A percentile compares a stretch with the other conserved stretches of the same genome.
Conservation (phyloP, 2,797 vertebrate species). For the Hapalemur alaotrensis region DNA sequence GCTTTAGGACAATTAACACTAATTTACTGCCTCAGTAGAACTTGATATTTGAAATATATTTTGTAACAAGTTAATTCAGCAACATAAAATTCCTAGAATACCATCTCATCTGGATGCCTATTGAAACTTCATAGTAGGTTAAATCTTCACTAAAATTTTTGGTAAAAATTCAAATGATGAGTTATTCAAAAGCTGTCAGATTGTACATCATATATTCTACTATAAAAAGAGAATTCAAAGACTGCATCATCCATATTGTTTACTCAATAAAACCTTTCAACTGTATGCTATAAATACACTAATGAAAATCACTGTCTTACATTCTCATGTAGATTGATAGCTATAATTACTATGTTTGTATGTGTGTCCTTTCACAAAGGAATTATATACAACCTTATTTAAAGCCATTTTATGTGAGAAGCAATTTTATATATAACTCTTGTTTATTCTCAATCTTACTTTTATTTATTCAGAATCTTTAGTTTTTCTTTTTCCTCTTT, state of each 20-base stretch:
- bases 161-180: background rate
- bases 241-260: background rate
- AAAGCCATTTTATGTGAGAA: background rate
- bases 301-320: background rate
- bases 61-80: background rate
- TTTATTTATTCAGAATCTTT: background rate
- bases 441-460: background rate
- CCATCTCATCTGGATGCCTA: background rate
- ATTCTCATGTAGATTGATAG: background rate
- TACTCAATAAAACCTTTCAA: background rate
- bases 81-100: background rate
- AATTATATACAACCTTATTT: background rate
- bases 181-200: background rate
- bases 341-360: background rate
- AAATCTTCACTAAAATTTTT: background rate
- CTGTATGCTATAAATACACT: background rate
- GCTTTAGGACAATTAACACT: background rate
- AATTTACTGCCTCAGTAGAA: background rate
- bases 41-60: background rate
- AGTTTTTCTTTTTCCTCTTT: background rate
- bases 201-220: background rate
- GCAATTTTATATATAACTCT: background rate
- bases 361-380: background rate
- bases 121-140: background rate
- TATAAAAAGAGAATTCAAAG: background rate